Percentiles rank a stretch among this genome's conserved stretches.
Conservation (phyloP, 2,888 invertebrate species). For the Ptilodon capucinus region DNA sequence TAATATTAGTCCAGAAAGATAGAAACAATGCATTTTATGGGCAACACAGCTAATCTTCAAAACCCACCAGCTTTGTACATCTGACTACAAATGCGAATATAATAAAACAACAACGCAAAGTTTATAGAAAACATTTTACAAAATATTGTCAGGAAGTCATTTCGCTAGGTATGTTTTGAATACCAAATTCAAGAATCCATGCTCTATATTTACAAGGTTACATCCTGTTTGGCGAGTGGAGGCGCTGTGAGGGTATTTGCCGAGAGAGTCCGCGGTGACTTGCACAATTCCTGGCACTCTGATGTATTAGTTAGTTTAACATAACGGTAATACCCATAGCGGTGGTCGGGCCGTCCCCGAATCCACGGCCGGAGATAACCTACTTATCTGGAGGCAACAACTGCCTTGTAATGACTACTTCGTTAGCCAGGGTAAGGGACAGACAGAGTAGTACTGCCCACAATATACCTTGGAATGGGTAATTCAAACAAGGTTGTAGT, state of each 20-base stretch:
- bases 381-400: conserved; percentile 16
- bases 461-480: conserved; percentile 14
- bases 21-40: too few relatives aligned
- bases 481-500: background rate
- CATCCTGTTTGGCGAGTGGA: too few relatives aligned
- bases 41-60: too few relatives aligned
- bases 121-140: background rate
- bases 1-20: too few relatives aligned
- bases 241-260: conserved; percentile 6
- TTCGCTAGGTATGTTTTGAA: background rate
- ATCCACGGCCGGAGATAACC: conserved; percentile 17
- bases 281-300: conserved; percentile 25
- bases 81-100: too few relatives aligned
- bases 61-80: too few relatives aligned
- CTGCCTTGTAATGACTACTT: background rate
- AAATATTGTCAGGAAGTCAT: background rate
- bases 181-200: conserved; percentile 2
- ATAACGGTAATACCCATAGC: conserved; percentile 11
- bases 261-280: conserved; percentile 18
- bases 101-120: too few relatives aligned
- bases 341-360: conserved; percentile 5
- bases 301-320: conserved; percentile 25
- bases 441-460: conserved; percentile 28
- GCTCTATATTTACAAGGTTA: background rate
- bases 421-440: conserved; percentile 10